Conservation (phyloP, 2,888 invertebrate species). For the Cheilosia grossa region DNA sequence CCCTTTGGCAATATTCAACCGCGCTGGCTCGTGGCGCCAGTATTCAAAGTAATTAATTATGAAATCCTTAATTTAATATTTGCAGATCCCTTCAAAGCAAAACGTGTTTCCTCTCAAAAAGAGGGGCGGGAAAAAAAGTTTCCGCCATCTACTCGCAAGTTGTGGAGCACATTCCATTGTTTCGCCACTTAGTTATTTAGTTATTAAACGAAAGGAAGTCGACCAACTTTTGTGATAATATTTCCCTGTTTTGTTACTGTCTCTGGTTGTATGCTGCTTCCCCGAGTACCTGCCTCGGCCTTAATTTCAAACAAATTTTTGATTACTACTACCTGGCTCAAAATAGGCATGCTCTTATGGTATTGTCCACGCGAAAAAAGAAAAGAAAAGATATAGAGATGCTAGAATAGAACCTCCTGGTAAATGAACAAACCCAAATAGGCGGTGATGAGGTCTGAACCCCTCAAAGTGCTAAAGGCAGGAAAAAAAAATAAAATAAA, state of each 20-base stretch:
- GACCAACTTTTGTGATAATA: conserved; percentile 24
- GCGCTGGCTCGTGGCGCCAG: neutral
- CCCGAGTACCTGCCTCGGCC: neutral
- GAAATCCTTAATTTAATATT: conserved; percentile 24
- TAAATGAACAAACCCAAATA: conserved; percentile 55
- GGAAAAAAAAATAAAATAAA: too few relatives aligned
- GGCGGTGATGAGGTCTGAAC: neutral
- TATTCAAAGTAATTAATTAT: conserved; percentile 19
- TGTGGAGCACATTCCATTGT: neutral
- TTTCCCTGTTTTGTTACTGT: neutral
- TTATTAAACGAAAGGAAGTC: conserved; percentile 23
- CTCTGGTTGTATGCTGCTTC: neutral
- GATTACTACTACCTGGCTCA: conserved; percentile 31
- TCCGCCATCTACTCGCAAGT: neutral
- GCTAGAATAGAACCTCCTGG: conserved; percentile 41
- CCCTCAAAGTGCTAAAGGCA: too few relatives aligned
- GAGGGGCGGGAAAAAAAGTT: neutral
- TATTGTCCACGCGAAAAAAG: conserved; percentile 42
- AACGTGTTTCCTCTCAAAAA: neutral
- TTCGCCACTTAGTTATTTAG: conserved; percentile 3
- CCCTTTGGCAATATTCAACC: neutral
- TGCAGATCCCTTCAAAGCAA: neutral
- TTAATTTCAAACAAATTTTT: conserved; percentile 52
- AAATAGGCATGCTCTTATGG: conserved; percentile 38
- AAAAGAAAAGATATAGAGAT: neutral